A percentile compares a stretch with the other conserved stretches of the same genome.
phyloP scores from a whole-genome alignment of 2,797 vertebrate species.

The Adrianichthys oophorus region DNA sequence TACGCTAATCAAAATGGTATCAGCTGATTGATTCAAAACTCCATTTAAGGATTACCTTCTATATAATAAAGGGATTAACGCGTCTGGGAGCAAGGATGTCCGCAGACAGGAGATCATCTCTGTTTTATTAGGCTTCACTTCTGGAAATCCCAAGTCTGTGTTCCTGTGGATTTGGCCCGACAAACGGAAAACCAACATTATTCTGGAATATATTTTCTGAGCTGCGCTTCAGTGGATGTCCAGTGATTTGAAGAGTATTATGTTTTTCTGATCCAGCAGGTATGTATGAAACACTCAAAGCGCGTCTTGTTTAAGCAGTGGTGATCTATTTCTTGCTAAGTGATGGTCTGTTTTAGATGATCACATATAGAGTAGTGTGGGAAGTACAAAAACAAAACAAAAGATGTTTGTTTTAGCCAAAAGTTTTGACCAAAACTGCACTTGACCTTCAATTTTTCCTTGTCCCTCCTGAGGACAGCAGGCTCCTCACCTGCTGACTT shows the following conservation, averaged over 20 bases:
- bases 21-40: slow-evolving; percentile 27
- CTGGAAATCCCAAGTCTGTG: slow-evolving; percentile 1
- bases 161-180: slow-evolving; percentile 13
- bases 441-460: slow-evolving; percentile 6
- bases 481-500: slow-evolving; percentile 41
- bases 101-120: slow-evolving; percentile 10
- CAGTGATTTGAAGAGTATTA: slow-evolving; percentile 8
- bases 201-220: slow-evolving; percentile 34
- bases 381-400: not conserved
- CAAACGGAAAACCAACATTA: slow-evolving; percentile 23
- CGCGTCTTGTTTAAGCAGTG: not conserved
- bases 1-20: slow-evolving; percentile 12
- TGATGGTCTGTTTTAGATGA: no score
- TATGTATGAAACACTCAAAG: slow-evolving; percentile 22
- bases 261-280: slow-evolving; percentile 43
- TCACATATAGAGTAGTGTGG: not conserved
- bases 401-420: slow-evolving; percentile 34
- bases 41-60: slow-evolving; percentile 8
- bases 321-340: no score
- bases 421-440: slow-evolving; percentile 24
- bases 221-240: slow-evolving; percentile 22
- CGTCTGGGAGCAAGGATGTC: slow-evolving; percentile 22
- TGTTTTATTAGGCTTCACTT: not conserved
- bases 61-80: slow-evolving; percentile 16
- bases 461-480: not conserved